Evolutionary conservation across 2,888 invertebrate genomes (phyloP).

Genomic region (Cinara cedri): DNA sequence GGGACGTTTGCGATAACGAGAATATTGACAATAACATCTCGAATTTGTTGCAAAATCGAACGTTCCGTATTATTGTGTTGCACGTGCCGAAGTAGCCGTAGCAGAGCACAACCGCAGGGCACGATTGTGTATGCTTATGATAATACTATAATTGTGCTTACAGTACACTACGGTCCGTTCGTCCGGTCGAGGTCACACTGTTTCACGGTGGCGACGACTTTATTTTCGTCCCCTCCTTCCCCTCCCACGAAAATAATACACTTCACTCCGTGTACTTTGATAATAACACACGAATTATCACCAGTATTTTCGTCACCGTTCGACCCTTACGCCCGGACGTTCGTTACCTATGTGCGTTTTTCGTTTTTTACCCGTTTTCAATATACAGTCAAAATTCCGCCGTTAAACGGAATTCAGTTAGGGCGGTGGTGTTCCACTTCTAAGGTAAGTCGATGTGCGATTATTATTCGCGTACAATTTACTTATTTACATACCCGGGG

Average conservation of each 20-base stretch:
- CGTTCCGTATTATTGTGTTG: too few species aligned
- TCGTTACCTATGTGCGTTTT: conserved; percentile 23
- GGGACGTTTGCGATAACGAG: too few species aligned
- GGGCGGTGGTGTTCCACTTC: conserved; percentile 76
- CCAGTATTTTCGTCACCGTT: conserved; percentile 4
- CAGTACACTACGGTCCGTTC: too few species aligned
- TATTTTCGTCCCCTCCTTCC: not conserved
- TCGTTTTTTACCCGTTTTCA: conserved; percentile 47
- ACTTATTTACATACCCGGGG: too few species aligned
- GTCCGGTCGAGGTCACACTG: conserved; percentile 28
- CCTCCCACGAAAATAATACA: not conserved
- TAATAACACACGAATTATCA: conserved; percentile 9
- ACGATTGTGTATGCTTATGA: too few species aligned
- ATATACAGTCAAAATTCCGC: conserved; percentile 69
- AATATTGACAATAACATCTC: too few species aligned
- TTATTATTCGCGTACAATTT: not conserved
- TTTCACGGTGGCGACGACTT: not conserved
- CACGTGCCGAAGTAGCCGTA: too few species aligned
- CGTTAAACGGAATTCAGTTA: conserved; percentile 78
- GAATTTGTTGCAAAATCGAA: too few species aligned
- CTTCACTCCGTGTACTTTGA: not conserved
- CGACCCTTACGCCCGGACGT: not conserved
- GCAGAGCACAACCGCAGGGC: too few species aligned
- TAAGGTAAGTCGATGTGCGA: conserved; percentile 66
- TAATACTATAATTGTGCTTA: too few species aligned